Base-by-base conservation (phyloP, 2,113 vertebrate species). In the Melanerpes aurifrons region DNA sequence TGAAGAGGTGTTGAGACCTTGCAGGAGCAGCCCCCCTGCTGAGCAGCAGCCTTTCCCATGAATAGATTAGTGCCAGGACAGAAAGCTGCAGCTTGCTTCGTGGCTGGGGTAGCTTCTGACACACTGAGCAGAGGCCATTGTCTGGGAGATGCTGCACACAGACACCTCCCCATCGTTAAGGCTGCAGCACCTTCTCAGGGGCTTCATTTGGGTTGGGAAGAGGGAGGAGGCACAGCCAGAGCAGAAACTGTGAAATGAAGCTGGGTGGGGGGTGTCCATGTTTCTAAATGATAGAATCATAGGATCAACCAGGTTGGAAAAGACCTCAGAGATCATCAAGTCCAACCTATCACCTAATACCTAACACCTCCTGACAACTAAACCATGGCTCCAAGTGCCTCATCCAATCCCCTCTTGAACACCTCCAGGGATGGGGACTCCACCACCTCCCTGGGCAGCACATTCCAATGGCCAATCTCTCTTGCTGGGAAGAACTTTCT, bases 91-190 rank as follows among this genome's bases (percentile, higher is more conserved):
- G 62, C 28, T 16, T 7, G 3, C 35, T 66, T 86, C 58, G 71
- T 64, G 77, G 54, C 20, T 69, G 71, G 35, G 40, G 50, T 58
- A 56, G 26, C 25, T 76, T 47, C 9, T 1, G 2, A 54, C 48
- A 29, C 2, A 4, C 40, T 12, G 58, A 84, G 58, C 11, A 37
- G 47, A 24, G 26, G 47, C 45, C 53, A 15, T 43, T 2, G 0
- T 14, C 17, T 32, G 48, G 40, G 58, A 73, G 19, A 16, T 53
- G 77, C 54, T 57, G 37, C 62, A 7, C 1, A 2, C 54, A 61
- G 37, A 59, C 3, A 26, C 10, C 26, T 80, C 57, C 40, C 0
- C 1, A 6, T 18, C 56, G 29, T 11, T 4, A 21, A 18, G 9
- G 2, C 29, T 24, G 25, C 11, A 82, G 50, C 11, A 12, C 2